Conservation (phyloP, 2,888 invertebrate species). For the Aricia artaxerxes region DNA sequence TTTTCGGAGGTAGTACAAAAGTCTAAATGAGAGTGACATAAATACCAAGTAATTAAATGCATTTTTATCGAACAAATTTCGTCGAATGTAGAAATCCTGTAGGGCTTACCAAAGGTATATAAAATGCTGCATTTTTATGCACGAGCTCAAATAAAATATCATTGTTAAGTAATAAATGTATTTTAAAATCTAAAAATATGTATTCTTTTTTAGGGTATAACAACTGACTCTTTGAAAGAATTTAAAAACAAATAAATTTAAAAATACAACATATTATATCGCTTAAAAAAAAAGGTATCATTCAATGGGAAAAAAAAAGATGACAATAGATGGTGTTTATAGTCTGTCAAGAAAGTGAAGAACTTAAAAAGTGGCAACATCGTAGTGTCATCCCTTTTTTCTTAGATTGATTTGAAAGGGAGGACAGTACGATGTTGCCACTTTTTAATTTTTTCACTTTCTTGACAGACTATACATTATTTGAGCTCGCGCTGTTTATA, state of each 20-base stretch:
- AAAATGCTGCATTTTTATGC: background rate
- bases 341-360: no score
- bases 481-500: background rate
- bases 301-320: background rate
- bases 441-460: no score
- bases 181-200: no score
- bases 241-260: slow-evolving; percentile 3
- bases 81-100: background rate
- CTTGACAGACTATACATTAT: background rate
- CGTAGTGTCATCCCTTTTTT: no score
- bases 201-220: background rate
- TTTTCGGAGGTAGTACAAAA: background rate
- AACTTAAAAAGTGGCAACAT: no score
- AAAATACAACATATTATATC: background rate
- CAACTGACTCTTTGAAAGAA: background rate
- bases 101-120: slow-evolving; percentile 10
- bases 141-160: background rate
- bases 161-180: no score
- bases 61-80: background rate
- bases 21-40: background rate
- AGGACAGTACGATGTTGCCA: no score
- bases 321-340: background rate
- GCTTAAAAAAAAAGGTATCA: no score
- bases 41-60: background rate
- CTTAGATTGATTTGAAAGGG: no score